Evolutionary conservation across 2,888 invertebrate species (phyloP), one percentile per base, ranked within the genome.

Genomic region (Hypomecis atomaria): DNA sequence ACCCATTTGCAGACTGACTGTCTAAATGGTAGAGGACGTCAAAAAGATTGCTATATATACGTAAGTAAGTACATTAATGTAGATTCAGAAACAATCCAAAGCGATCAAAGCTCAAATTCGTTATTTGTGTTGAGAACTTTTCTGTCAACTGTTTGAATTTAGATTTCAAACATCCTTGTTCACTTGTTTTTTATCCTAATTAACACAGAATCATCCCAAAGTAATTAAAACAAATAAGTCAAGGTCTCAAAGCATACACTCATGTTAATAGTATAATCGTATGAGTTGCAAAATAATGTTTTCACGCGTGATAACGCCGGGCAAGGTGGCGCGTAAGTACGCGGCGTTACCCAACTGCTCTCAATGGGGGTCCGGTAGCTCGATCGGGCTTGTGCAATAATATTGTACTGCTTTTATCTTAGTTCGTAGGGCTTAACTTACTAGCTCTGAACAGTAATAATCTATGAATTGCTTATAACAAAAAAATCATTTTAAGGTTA

Each of bases 231-330:
- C 40, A 53, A 57, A 52, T 59, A 37, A 11, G 59, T 62, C 67
- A 70, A 70, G 67, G 67, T 64, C 53, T 34, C 38, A 9, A 45
- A 10, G 6, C 48, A 56, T 59, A 23, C 34, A 71, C 69, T 67
- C 65, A 69, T 69, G 71, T 69, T 63, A 66, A 56, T 65, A 62
- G 60, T 54, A 68, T 71, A 73, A 74, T 62, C 60, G 62, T 65
- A 64, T 59, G 66, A 48, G 68, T 72, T 71, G 60, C 66, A 65
- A 76, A 78, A 78, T 67, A 66, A 69, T 69, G 68, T 74, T 79
- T 76, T 73, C 78, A 82, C 78, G 82, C 82, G 78, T 80, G 79
- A 78, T 75, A 72, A 76, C 71, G 61, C 58, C 63, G 57, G 68
- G 74, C 72, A 75, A 71, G 71, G 71, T 72, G 71, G 72, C 72